These are phyloP conservation scores for Molanna angustata DNA, from an alignment of 2,888 invertebrate species.

Conservation along the genomic window DNA sequence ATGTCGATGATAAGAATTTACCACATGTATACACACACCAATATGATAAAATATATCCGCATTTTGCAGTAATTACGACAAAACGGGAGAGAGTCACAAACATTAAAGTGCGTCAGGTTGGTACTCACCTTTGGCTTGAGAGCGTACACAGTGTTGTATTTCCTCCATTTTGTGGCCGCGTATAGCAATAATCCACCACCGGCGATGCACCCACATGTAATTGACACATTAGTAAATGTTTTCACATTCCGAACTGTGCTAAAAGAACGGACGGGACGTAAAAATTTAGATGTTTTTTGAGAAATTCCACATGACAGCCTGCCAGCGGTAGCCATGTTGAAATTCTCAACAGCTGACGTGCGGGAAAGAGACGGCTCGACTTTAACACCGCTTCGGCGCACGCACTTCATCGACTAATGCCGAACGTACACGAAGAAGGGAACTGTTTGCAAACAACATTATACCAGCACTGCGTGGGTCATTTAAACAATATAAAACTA, in stretches of 20 bases:
- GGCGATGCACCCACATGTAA: constrained; percentile 48
- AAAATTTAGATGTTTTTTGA: constrained; percentile 41
- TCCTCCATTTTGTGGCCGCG: constrained; percentile 43
- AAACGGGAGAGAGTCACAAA: constrained; percentile 1
- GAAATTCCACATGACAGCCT: constrained; percentile 48
- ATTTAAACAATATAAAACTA: too few relatives aligned
- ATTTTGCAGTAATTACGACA: constrained; percentile 3
- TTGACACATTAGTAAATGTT: constrained; percentile 40
- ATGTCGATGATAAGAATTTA: constrained; percentile 16
- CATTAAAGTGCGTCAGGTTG: constrained; percentile 6
- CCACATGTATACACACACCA: constrained; percentile 13
- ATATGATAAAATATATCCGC: neutral
- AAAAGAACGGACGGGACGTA: constrained; percentile 40
- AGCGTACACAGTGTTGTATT: constrained; percentile 47
- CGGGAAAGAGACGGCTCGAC: constrained; percentile 45
- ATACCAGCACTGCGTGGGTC: too few relatives aligned
- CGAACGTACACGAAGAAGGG: too few relatives aligned
- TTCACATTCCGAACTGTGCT: constrained; percentile 44
- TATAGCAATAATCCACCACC: constrained; percentile 47
- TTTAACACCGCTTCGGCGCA: too few relatives aligned
- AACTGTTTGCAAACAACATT: too few relatives aligned
- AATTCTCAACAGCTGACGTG: constrained; percentile 45
- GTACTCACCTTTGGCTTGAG: constrained; percentile 51
- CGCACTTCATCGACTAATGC: too few relatives aligned
- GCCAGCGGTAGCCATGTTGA: constrained; percentile 54